A percentile compares a stretch with the other conserved stretches of the same genome.
Evolutionary conservation across 2,888 invertebrate genomes (phyloP).

Genomic region (Sesia apiformis): DNA sequence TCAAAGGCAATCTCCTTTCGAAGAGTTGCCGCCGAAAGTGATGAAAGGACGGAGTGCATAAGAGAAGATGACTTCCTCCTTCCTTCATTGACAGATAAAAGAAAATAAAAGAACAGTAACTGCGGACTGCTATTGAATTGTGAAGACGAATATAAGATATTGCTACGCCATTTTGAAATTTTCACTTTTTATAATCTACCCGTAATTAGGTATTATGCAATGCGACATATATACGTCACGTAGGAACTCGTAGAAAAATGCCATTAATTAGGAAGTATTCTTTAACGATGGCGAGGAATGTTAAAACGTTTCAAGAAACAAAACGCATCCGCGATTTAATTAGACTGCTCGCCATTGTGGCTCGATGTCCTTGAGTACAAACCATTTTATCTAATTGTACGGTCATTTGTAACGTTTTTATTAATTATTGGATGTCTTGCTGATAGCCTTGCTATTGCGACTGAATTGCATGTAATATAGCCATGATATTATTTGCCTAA

Average conservation of each 20-base stretch:
- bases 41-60: too few species aligned
- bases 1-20: too few species aligned
- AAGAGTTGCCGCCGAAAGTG: too few species aligned
- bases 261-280: constrained; percentile 4
- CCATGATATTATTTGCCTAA: neutral
- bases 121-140: too few species aligned
- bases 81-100: too few species aligned
- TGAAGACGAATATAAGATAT: too few species aligned
- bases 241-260: neutral
- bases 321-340: constrained; percentile 8
- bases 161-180: too few species aligned
- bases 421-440: neutral
- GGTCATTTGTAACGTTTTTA: constrained; percentile 1
- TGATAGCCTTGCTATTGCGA: neutral
- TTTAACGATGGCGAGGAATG: neutral
- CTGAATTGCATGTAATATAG: neutral
- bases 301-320: neutral
- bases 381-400: constrained; percentile 2
- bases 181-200: too few species aligned
- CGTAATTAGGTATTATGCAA: too few species aligned
- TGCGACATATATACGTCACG: neutral
- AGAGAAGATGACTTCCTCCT: too few species aligned
- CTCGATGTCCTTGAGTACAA: neutral
- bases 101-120: too few species aligned
- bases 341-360: constrained; percentile 4